These are phyloP conservation scores for Micropoecilia bifurca DNA, from an alignment of 2,797 vertebrate species.

Conservation along the genomic window DNA sequence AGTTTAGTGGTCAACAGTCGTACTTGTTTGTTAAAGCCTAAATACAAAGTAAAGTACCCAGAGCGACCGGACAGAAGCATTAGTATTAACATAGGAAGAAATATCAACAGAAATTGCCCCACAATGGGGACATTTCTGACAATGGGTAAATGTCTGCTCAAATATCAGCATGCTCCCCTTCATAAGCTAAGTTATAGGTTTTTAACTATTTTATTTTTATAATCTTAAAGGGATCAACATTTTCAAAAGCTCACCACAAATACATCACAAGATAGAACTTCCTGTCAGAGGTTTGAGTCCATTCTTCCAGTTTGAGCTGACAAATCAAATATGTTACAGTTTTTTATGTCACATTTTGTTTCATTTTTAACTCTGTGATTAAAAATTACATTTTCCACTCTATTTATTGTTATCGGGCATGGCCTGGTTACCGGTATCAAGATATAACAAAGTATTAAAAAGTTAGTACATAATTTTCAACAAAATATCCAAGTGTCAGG, in stretches of 20 bases:
- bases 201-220: neutral
- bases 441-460: neutral
- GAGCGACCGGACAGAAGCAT: neutral
- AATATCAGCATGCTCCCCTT: neutral
- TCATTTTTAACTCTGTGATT: neutral
- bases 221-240: neutral
- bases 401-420: neutral
- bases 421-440: neutral
- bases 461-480: neutral
- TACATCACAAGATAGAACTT: neutral
- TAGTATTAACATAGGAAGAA: neutral
- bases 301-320: neutral
- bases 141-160: too few relatives aligned
- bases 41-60: neutral
- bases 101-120: too few relatives aligned
- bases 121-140: too few relatives aligned
- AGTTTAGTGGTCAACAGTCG: neutral
- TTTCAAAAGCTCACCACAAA: neutral
- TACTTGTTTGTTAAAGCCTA: neutral
- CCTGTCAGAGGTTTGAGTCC: neutral
- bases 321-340: neutral
- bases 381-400: neutral
- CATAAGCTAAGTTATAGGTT: neutral
- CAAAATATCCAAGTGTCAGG: neutral
- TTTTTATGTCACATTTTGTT: neutral